phyloP scores from a whole-genome alignment of 2,888 invertebrate species.

The Drosophila cracens region DNA sequence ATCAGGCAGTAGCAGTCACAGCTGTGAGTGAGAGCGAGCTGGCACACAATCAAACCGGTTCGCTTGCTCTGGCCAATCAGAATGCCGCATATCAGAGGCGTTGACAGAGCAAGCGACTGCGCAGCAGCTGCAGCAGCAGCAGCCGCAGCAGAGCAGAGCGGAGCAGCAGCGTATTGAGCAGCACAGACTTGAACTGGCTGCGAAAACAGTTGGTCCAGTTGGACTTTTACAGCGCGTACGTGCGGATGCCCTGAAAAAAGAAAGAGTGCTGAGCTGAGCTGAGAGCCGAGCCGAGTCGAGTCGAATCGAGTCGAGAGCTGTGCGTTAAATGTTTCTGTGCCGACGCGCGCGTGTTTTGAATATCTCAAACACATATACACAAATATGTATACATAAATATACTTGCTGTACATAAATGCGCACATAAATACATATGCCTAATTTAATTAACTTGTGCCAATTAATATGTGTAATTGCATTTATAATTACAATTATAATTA shows the following conservation, averaged over 20 bases:
- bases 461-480: constrained; percentile 41
- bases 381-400: constrained; percentile 6
- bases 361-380: constrained; percentile 18
- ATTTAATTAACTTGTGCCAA: constrained; percentile 58
- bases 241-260: constrained; percentile 71
- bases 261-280: constrained; percentile 1
- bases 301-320: constrained; percentile 18
- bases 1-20: constrained; percentile 10
- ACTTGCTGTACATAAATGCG: constrained; percentile 14
- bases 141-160: constrained; percentile 24
- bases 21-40: constrained; percentile 36
- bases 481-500: constrained; percentile 33
- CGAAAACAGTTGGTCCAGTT: constrained; percentile 74
- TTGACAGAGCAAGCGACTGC: constrained; percentile 60
- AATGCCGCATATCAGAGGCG: constrained; percentile 49
- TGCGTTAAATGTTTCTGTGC: constrained; percentile 40
- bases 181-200: constrained; percentile 36
- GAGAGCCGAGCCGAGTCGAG: constrained; percentile 33
- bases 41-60: constrained; percentile 60
- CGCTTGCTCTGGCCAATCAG: constrained; percentile 50
- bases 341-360: constrained; percentile 45
- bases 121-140: constrained; percentile 52
- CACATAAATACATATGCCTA: constrained; percentile 19
- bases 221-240: constrained; percentile 80
- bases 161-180: constrained; percentile 25